phyloP scores from a whole-genome alignment of 2,888 invertebrate species.

The Nebria salina region DNA sequence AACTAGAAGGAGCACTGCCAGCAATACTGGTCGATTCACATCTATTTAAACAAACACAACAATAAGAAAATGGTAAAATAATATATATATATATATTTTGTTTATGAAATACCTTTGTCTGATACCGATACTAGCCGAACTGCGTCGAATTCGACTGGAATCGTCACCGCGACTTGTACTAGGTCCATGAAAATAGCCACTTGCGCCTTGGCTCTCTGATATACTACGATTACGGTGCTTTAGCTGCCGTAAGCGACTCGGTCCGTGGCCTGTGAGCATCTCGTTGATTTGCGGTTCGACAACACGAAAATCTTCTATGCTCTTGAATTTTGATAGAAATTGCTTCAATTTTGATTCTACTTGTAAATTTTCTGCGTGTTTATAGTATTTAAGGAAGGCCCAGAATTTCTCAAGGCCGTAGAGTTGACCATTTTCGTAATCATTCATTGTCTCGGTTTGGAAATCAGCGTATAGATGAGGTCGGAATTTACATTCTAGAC shows the following conservation, averaged over 20 bases:
- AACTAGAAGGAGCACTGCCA: slow-evolving; percentile 60
- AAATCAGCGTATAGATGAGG: slow-evolving; percentile 96
- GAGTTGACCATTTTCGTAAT: slow-evolving; percentile 91
- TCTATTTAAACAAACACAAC: slow-evolving; percentile 47
- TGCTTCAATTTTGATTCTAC: slow-evolving; percentile 79
- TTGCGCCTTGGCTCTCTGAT: slow-evolving; percentile 67
- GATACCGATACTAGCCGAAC: slow-evolving; percentile 48
- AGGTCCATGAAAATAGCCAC: slow-evolving; percentile 45
- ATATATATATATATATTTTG: slow-evolving; percentile 4
- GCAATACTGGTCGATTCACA: slow-evolving; percentile 57
- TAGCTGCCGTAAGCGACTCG: slow-evolving; percentile 62
- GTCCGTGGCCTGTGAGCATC: slow-evolving; percentile 66
- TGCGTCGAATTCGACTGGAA: slow-evolving; percentile 46
- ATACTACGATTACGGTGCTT: slow-evolving; percentile 72
- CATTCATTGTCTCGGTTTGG: slow-evolving; percentile 89
- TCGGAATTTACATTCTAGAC: slow-evolving; percentile 94
- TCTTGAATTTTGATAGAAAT: slow-evolving; percentile 81
- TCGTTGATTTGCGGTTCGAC: slow-evolving; percentile 74
- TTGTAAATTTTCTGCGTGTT: slow-evolving; percentile 77
- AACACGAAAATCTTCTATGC: slow-evolving; percentile 89
- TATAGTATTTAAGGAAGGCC: slow-evolving; percentile 98
- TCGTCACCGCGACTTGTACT: slow-evolving; percentile 48
- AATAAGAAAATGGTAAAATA: not conserved
- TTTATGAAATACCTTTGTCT: slow-evolving; percentile 48
- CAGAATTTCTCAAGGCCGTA: slow-evolving; percentile 99